Percentiles rank a stretch among this genome's conserved stretches.
Evolutionary conservation across 2,797 vertebrate species (phyloP).

Genomic region (Chelon auratus): DNA sequence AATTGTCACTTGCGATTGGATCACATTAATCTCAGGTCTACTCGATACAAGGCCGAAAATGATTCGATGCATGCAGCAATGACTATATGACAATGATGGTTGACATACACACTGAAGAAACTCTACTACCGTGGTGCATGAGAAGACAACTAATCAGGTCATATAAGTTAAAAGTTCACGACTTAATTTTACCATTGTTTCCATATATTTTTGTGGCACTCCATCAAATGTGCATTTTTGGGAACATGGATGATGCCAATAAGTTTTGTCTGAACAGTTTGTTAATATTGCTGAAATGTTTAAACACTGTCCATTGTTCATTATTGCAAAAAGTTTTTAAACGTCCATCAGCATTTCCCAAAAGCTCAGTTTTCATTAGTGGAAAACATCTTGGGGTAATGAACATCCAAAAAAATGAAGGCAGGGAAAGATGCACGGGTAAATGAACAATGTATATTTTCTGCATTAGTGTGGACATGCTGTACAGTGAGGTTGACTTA

Average conservation of each 20-base stretch:
- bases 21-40: too few species aligned
- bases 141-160: too few species aligned
- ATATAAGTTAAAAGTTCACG: too few species aligned
- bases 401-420: not conserved
- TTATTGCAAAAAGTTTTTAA: not conserved
- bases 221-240: too few species aligned
- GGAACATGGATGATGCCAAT: not conserved
- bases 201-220: too few species aligned
- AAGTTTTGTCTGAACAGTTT: not conserved
- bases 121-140: too few species aligned
- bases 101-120: too few species aligned
- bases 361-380: not conserved
- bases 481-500: conserved; percentile 10
- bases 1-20: too few species aligned
- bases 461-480: not conserved
- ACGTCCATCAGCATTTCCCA: not conserved
- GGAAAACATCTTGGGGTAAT: not conserved
- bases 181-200: too few species aligned
- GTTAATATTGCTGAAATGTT: not conserved
- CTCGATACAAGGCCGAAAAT: too few species aligned
- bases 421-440: not conserved
- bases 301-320: not conserved
- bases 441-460: not conserved
- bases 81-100: too few species aligned
- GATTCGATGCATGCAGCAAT: too few species aligned